Evolutionary conservation across 2,113 vertebrate genomes (phyloP).

Genomic region (Macquaria australasica): DNA sequence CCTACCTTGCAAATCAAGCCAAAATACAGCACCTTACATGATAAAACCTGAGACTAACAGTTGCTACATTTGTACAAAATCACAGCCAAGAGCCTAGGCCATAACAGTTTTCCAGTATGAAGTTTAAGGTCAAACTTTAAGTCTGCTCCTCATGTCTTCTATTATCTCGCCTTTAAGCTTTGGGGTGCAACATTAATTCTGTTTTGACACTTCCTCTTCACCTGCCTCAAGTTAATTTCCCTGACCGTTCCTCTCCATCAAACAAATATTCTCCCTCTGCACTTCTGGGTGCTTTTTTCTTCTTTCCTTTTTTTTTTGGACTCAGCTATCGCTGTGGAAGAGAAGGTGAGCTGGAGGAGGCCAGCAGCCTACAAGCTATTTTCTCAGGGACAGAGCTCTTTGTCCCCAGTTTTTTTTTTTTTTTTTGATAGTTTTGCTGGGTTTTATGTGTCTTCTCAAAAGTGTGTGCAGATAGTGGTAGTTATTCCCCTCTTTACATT

Average conservation of each 20-base stretch:
- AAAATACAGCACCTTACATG: neutral
- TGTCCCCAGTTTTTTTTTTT: conserved; percentile 10
- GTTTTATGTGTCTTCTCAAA: neutral
- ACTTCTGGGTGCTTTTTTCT: conserved; percentile 17
- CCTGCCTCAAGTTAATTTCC: conserved; percentile 63
- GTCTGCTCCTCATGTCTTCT: conserved; percentile 13
- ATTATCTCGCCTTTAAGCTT: conserved; percentile 38
- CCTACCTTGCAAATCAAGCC: neutral
- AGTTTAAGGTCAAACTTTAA: conserved; percentile 16
- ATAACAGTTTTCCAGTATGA: neutral
- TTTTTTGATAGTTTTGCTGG: neutral
- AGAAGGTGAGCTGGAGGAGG: conserved; percentile 20
- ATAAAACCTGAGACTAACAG: neutral
- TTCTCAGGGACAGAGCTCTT: conserved; percentile 33
- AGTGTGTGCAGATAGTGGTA: neutral
- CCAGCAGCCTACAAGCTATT: conserved; percentile 31
- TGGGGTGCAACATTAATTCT: conserved; percentile 49
- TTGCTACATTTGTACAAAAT: neutral
- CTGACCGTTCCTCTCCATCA: conserved; percentile 35
- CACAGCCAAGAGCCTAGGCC: neutral
- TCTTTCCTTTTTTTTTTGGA: neutral
- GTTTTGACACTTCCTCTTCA: conserved; percentile 46
- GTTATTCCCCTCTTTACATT: neutral
- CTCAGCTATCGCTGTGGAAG: conserved; percentile 1
- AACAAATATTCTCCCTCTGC: conserved; percentile 47